Evolutionary conservation across 2,113 vertebrate genomes (phyloP), one percentile per base, ranked within the genome.

Genomic region (Herpetotheres cachinnans): DNA sequence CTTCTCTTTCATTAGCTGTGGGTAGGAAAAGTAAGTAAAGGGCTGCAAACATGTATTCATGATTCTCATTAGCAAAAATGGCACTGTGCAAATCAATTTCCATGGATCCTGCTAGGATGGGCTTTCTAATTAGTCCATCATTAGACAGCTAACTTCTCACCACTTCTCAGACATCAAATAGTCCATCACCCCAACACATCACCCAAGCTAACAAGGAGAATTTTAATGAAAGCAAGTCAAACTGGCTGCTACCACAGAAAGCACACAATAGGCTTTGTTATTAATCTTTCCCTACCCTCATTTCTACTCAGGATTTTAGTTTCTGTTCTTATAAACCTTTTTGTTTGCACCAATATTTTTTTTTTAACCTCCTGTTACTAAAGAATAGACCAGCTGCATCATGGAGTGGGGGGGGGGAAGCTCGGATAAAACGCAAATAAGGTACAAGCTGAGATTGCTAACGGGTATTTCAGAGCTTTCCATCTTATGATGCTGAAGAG

Each of bases 51-150:
- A 91, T 85, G 25, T 83, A 93, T 93, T 93, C 74, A 90, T 92
- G 95, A 90, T 77, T 93, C 93, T 96, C 92, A 92, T 95, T 93
- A 96, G 94, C 95, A 95, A 96, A 97, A 97, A 97, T 92, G 96
- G 95, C 96, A 94, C 86, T 89, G 73, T 73, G 95, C 71, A 96
- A 96, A 97, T 94, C 95, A 96, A 77, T 97, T 98, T 98, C 89
- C 96, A 97, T 93, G 87, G 94, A 96, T 97, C 89, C 95, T 95
- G 94, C 97, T 90, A 96, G 89, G 94, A 94, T 89, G 95, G 95
- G 89, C 87, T 93, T 97, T 95, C 96, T 97, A 94, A 97, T 91
- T 95, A 98, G 95, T 96, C 86, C 90, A 38, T 93, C 97, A 93
- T 95, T 94, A 96, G 94, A 94, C 82, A 95, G 93, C 83, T 90